phyloP scores from a whole-genome alignment of 2,888 invertebrate species.

The Steinernema scapterisci region DNA sequence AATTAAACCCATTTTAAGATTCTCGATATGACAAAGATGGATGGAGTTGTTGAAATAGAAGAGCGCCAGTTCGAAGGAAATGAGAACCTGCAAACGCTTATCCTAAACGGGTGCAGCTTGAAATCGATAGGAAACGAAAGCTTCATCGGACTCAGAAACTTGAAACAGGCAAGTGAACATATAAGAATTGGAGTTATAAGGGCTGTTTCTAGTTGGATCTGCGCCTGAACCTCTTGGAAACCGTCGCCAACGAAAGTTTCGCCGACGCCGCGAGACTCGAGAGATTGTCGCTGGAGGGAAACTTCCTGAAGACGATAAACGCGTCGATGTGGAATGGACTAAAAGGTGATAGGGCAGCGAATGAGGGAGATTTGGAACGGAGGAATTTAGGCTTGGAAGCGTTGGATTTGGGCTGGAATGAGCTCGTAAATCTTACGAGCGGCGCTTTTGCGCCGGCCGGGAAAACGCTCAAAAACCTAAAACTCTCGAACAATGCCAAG shows the following conservation, averaged over 20 bases:
- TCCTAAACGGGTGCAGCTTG: slow-evolving; percentile 69
- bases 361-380: slow-evolving; percentile 72
- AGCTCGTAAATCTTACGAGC: slow-evolving; percentile 50
- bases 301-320: slow-evolving; percentile 45
- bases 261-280: slow-evolving; percentile 82
- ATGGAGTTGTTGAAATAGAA: slow-evolving; percentile 56
- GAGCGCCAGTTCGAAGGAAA: slow-evolving; percentile 42
- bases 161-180: slow-evolving; percentile 68
- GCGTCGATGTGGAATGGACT: slow-evolving; percentile 79
- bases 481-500: slow-evolving; percentile 54
- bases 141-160: slow-evolving; percentile 82
- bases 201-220: slow-evolving; percentile 75
- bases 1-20: slow-evolving; percentile 35
- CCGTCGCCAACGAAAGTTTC: slow-evolving; percentile 82
- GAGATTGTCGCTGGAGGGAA: slow-evolving; percentile 78
- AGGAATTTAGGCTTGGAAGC: slow-evolving; percentile 81
- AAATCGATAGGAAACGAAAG: slow-evolving; percentile 76
- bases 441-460: slow-evolving; percentile 50
- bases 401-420: slow-evolving; percentile 76
- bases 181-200: slow-evolving; percentile 27
- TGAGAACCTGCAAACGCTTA: slow-evolving; percentile 70
- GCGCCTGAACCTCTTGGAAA: slow-evolving; percentile 80
- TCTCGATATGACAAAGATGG: slow-evolving; percentile 60
- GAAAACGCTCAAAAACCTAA: slow-evolving; percentile 46
- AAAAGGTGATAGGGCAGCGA: slow-evolving; percentile 71